Base-by-base conservation (phyloP, 1,140 invertebrate species). In the Brachionus calyciflorus region DNA sequence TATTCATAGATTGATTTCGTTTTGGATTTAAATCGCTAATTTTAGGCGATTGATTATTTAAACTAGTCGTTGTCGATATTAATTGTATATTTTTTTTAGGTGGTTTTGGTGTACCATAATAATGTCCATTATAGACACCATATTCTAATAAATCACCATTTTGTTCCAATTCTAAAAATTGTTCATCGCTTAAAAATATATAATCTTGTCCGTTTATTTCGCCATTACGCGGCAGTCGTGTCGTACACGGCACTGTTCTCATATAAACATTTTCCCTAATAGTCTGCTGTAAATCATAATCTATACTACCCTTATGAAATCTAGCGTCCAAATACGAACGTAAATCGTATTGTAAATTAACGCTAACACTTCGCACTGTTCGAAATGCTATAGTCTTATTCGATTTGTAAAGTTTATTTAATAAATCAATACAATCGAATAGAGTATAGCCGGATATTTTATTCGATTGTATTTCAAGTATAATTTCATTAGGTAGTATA, bases 221-320 rank as follows among this genome's bases (percentile, higher is more conserved):
- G 49, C 88, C 88, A 19, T 86, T 85, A 78, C 88, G 82, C n/a
- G 88, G 87, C 44, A 81, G 78, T 65, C 89, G 79, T 1, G 89
- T 90, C 9, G 89, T 90, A 87, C 87, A 88, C 73, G 90, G 90
- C 14, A 90, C 89, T 24, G 90, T 90, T 75, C 89, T 83, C 78
- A 89, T 83, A 81, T 90, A 90, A 24, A 90, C 82, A 81, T 90
- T 90, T 80, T 90, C 89, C 76, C 90, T 81, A 75, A 90, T 90
- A 1, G 88, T 89, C 78, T 89, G 89, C 80, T 90, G 90, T 30
- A 90, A 83, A 78, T 89, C 88, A 85, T 90, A 89, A 82, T 90
- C 89, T 3, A 88, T 82, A 14, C 88, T 89, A 44, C 88, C 88
- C 81, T 89, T 89, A 73, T 86, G 87, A 81, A 90, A 90, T 77